Percentiles rank a stretch among this genome's conserved stretches.
Evolutionary conservation across 2,888 invertebrate species (phyloP).

Genomic region (Norana najaformis): DNA sequence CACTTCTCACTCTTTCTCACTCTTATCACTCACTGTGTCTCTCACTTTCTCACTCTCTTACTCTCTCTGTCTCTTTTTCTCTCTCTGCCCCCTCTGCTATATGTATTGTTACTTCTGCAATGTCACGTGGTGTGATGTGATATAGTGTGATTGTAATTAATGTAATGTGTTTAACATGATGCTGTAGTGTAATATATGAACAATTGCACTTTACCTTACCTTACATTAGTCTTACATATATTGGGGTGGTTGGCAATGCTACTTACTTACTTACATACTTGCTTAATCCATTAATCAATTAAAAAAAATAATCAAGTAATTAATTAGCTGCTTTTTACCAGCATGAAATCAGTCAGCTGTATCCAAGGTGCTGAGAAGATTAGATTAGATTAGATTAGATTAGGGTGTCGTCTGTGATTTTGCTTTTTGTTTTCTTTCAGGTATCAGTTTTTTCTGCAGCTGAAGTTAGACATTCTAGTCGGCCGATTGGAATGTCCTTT

Average conservation of each 20-base stretch:
- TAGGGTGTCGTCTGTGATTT: not conserved
- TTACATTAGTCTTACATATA: no score
- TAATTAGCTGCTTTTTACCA: not conserved
- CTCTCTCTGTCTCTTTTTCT: not conserved
- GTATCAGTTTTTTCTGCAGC: constrained; percentile 95
- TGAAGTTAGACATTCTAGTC: constrained; percentile 90
- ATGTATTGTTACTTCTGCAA: not conserved
- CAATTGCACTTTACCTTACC: not conserved
- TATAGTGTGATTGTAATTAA: no score
- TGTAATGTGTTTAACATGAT: no score
- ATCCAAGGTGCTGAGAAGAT: not conserved
- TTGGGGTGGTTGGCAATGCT: no score
- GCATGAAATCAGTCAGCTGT: not conserved
- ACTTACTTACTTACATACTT: no score
- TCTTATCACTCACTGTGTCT: not conserved
- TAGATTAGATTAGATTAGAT: not conserved
- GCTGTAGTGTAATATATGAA: no score
- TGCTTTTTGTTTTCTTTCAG: constrained; percentile 51
- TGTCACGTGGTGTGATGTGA: no score
- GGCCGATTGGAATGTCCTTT: constrained; percentile 70
- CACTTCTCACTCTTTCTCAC: not conserved
- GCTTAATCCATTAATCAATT: no score
- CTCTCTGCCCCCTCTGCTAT: not conserved
- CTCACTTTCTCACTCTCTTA: not conserved
- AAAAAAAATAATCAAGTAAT: not conserved